Conservation (phyloP, 92 coral and sea anemone species). For the Anthopleura xanthogrammica region DNA sequence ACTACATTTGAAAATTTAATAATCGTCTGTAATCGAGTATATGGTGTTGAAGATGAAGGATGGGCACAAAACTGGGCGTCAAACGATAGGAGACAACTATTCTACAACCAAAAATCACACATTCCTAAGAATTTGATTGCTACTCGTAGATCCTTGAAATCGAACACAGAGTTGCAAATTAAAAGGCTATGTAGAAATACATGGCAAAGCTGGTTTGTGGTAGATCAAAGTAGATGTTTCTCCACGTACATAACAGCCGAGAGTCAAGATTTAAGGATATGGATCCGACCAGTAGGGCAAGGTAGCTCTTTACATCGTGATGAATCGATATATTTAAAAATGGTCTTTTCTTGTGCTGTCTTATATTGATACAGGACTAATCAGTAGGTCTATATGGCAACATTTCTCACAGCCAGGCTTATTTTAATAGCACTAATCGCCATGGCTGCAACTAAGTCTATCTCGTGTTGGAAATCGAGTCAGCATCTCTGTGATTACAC, state of each 20-base stretch:
- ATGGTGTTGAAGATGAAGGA: neutral
- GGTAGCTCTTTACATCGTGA: neutral
- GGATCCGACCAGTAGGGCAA: neutral
- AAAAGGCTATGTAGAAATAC: neutral
- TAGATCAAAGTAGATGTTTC: neutral
- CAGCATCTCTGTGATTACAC: neutral
- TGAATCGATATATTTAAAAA: neutral
- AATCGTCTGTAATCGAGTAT: neutral
- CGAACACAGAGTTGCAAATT: neutral
- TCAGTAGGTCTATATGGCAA: neutral
- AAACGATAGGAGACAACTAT: neutral
- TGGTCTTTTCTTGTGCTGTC: neutral
- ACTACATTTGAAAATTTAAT: neutral
- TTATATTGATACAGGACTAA: neutral
- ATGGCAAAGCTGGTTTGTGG: neutral
- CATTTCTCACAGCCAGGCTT: neutral
- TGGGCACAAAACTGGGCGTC: slow-evolving; percentile 18
- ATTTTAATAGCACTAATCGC: neutral
- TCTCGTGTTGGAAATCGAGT: neutral
- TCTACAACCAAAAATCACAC: neutral
- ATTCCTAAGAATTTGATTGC: neutral
- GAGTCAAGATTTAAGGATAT: neutral
- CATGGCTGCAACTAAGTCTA: neutral
- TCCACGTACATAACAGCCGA: neutral
- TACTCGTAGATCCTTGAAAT: neutral